Percentiles rank a stretch among this genome's conserved stretches.
phyloP scores from a whole-genome alignment of 2,113 vertebrate species.

The Regulus satrapa region DNA sequence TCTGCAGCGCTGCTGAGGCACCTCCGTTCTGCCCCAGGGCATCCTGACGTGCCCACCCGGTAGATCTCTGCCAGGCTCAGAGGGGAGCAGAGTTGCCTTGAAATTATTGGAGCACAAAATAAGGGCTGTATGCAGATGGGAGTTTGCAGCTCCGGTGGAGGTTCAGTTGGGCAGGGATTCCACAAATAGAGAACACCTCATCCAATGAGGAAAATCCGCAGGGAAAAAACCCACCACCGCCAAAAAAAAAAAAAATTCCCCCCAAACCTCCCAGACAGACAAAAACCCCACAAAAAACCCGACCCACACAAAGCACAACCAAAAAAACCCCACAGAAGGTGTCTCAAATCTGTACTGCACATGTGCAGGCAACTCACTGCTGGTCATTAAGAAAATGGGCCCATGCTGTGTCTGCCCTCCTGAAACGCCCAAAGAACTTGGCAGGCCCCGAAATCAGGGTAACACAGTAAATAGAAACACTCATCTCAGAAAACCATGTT shows the following conservation, averaged over 20 bases:
- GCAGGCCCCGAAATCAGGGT: conserved; percentile 8
- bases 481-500: background rate
- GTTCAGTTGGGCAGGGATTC: conserved; percentile 34
- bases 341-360: background rate
- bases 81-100: background rate
- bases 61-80: background rate
- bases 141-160: background rate
- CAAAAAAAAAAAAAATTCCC: fast-evolving
- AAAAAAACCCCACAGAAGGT: background rate
- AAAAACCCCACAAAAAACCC: fast-evolving
- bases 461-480: background rate
- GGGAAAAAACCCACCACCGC: background rate
- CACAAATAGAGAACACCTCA: background rate
- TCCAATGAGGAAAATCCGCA: background rate
- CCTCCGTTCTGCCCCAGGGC: background rate
- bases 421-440: background rate
- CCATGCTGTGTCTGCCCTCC: background rate
- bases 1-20: background rate
- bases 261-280: background rate
- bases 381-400: conserved; percentile 1
- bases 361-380: background rate
- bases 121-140: conserved; percentile 21
- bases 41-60: background rate
- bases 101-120: conserved; percentile 67
- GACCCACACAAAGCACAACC: background rate